Percentiles rank a stretch among this genome's conserved stretches.
phyloP scores from a whole-genome alignment of 2,888 invertebrate species.

The Sialis fuliginosa region DNA sequence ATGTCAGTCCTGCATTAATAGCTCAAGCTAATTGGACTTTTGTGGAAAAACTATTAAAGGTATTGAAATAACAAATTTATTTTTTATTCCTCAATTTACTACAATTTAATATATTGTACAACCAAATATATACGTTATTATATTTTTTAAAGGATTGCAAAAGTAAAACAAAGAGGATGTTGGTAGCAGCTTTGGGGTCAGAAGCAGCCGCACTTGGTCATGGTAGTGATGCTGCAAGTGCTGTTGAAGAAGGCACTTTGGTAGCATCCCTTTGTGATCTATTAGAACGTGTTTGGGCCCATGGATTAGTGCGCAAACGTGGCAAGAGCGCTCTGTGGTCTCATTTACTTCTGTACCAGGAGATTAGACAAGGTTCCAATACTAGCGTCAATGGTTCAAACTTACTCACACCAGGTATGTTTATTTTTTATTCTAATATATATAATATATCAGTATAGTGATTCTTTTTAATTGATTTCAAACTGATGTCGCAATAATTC shows the following conservation, averaged over 20 bases:
- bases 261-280: conserved; percentile 97
- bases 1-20: conserved; percentile 71
- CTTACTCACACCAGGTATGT: conserved; percentile 41
- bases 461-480: too few species aligned
- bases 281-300: conserved; percentile 93
- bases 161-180: conserved; percentile 92
- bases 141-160: conserved; percentile 54
- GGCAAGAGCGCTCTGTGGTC: conserved; percentile 97
- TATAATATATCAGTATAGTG: neutral
- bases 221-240: conserved; percentile 52
- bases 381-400: conserved; percentile 35
- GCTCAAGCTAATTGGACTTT: conserved; percentile 97
- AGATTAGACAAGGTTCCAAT: conserved; percentile 51
- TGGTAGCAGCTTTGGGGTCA: conserved; percentile 96
- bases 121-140: neutral
- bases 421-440: neutral
- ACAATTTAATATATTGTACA: neutral
- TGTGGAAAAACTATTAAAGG: conserved; percentile 92
- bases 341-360: conserved; percentile 79
- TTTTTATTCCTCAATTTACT: neutral
- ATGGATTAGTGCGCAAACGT: conserved; percentile 87
- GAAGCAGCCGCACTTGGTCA: conserved; percentile 92
- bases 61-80: conserved; percentile 20
- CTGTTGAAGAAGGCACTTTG: conserved; percentile 90
- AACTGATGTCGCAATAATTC: too few species aligned